Evolutionary conservation across 2,113 vertebrate species (phyloP), one percentile per base, ranked within the genome.

Genomic region (Cygnus buccinator): DNA sequence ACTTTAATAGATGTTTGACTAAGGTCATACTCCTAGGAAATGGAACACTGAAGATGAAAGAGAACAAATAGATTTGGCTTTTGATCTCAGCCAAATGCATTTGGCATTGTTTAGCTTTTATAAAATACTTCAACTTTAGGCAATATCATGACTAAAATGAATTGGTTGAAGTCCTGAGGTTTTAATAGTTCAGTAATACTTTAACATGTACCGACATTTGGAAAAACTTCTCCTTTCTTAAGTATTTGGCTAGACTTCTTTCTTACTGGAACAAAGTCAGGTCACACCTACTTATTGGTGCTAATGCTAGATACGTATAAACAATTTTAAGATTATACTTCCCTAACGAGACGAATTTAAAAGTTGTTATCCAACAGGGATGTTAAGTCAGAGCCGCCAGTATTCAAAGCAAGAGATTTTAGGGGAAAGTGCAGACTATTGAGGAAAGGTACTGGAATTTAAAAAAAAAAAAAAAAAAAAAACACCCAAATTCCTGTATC

Each of bases 1-100:
- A 96, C 95, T 97, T 98, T 98, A 98, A 98, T 98, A 98, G 98
- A 98, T 98, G 98, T 98, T 98, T 98, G 98, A 98, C 97, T 98
- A 98, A 98, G 98, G 98, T 98, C 97, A 96, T 96, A 97, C 98
- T 98, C 98, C 92, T 90, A 97, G 97, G 98, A 98, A 98, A 98
- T 98, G 97, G 97, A 98, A 98, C 96, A 97, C 95, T 88, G 97
- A 96, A 98, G 97, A 98, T 98, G 97, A 98, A 98, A 98, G 98
- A 97, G 97, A 97, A 98, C 97, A 97, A 97, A 97, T 93, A 97
- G 96, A 92, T 97, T 97, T 95, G 95, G 97, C 88, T 97, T 97
- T 98, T 98, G 95, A 98, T 98, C 97, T 98, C 94, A 90, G 97
- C 94, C 98, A 98, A 98, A 98, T 98, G 95, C 97, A 98, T 98